Conservation (phyloP, 2,113 vertebrate genomes). For the Apteryx owenii region DNA sequence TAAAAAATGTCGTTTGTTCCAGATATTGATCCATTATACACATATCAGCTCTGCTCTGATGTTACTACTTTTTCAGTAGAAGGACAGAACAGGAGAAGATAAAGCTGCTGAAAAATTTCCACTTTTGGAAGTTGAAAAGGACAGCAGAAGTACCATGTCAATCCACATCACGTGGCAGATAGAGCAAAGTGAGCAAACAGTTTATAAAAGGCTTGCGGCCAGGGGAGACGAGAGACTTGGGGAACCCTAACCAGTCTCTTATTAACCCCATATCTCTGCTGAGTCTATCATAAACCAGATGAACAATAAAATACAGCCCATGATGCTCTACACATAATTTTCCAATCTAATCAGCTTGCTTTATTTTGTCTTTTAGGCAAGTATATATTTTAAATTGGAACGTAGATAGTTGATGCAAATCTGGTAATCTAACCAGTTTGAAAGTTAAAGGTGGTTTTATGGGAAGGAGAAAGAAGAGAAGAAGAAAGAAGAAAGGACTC, state of each 20-base stretch:
- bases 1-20: background rate
- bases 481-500: background rate
- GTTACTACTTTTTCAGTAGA: background rate
- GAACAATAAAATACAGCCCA: background rate
- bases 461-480: background rate
- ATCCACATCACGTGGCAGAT: background rate
- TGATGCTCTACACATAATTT: background rate
- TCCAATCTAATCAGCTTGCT: background rate
- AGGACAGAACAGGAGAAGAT: background rate
- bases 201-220: background rate
- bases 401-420: background rate
- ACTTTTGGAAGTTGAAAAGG: background rate
- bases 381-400: background rate
- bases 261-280: background rate
- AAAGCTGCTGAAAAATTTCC: background rate
- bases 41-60: background rate
- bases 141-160: background rate
- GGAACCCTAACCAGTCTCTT: background rate
- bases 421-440: background rate
- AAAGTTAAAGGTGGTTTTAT: background rate
- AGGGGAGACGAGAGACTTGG: background rate
- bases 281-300: background rate
- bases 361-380: background rate
- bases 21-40: background rate
- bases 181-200: fast-evolving